Base-by-base conservation (phyloP, 2,797 vertebrate species). In the Hoplostethus mediterraneus region DNA sequence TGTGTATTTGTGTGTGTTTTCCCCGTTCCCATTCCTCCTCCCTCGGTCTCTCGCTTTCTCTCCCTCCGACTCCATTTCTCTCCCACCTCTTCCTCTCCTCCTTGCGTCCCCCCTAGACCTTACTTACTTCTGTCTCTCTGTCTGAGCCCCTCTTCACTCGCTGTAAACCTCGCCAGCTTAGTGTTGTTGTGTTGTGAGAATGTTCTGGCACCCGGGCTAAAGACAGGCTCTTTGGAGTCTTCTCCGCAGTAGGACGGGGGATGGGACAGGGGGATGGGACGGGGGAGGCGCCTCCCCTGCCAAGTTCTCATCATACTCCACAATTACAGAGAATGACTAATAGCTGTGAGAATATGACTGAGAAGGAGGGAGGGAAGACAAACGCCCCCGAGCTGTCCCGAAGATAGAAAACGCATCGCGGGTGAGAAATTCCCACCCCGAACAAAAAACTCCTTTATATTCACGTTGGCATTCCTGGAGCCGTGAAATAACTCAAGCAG, bases 261-360 rank as follows among this genome's bases (percentile, higher is more conserved):
- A 28, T 38, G 82, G 70, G 73, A 70, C 3, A 14, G 62, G n/a
- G n/a, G n/a, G n/a, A n/a, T n/a, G n/a, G n/a, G n/a, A n/a, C n/a
- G n/a, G n/a, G n/a, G 45, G 72, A 70, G 49, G 52, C 67, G 45
- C 12, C 12, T 49, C 67, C 65, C 49, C 79, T 90, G 91, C 91
- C 90, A 89, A 83, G 80, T 84, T 75, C 83, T 88, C 83, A 80
- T 85, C 86, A 70, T 56, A 64, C 75, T 77, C 64, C 61, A 79
- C 82, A 72, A 77, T 88, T 79, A 67, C 67, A 81, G 45, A 58
- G 88, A 79, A 85, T 83, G 82, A 84, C 75, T 88, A 83, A 89
- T 80, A 73, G 65, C 62, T 77, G 73, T 71, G 85, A 84, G 81
- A 75, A 49, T 45, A 79, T 49, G 55, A 49, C 30, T 10, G 71